Base-by-base conservation (phyloP, 1,140 invertebrate species). In the Oedothorax gibbosus region DNA sequence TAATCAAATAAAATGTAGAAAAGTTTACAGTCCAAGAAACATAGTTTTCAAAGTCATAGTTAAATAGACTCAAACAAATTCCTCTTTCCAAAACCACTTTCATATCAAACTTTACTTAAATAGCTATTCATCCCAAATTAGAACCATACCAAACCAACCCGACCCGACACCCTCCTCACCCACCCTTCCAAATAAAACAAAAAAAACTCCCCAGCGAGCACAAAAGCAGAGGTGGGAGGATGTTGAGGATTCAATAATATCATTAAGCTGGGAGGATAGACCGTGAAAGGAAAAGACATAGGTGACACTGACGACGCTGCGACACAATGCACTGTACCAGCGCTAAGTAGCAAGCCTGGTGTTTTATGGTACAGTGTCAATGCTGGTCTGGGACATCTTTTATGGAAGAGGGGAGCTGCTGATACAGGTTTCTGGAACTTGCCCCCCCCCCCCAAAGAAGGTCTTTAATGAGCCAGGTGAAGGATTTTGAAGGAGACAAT, bases 321-420 rank as follows among this genome's bases (percentile, higher is more conserved):
- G 62, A 9, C 65, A 80, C 51, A 54, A 69, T 80, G 53, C 57
- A 69, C 15, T 10, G 56, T 60, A 10, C 12, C 49, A 56, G 60
- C 56, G 68, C 79, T 82, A 72, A 82, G 79, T 72, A 82, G 66
- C 79, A 51, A 62, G 21, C 79, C 54, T 71, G 79, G 20, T 82
- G 79, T 82, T 82, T 82, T 82, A 82, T 82, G 79, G 66, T n/a
- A 51, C 35, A 49, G 50, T 35, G 54, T 20, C 53, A 80, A 68
- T 82, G 68, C 79, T 71, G 64, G 79, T 20, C 15, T 71, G 53
- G 64, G 69, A 82, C 62, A 72, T 72, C 69, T 82, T 82, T 82
- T 62, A 72, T 72, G 79, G 57, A 82, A 72, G 64, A 62, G 56
- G 56, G 11, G 72, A 57, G 69, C 72, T 69, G 69, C 62, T 72